phyloP scores from a whole-genome alignment of 2,888 invertebrate genomes.

The Lottia scabra region DNA sequence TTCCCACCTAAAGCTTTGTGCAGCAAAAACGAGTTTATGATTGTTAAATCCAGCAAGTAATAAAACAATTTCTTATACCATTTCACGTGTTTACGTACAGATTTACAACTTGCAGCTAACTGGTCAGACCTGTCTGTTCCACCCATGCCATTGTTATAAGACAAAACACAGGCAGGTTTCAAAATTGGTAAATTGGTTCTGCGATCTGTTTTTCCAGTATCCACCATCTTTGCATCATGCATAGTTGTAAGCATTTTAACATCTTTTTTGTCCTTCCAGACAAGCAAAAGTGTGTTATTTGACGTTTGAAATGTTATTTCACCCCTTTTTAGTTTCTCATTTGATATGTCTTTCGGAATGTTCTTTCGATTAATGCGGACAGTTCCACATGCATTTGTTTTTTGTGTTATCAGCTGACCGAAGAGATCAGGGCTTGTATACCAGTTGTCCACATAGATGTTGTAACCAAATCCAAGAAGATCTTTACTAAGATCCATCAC shows the following conservation, averaged over 20 bases:
- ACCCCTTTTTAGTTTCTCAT: slow-evolving; percentile 1
- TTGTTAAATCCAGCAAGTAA: too few species aligned
- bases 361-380: neutral
- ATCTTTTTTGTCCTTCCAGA: slow-evolving; percentile 4
- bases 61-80: too few species aligned
- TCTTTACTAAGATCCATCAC: too few species aligned
- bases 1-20: too few species aligned
- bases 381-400: slow-evolving; percentile 8
- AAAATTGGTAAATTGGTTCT: neutral
- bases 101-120: too few species aligned
- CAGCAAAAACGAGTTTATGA: too few species aligned
- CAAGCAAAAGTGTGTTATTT: neutral
- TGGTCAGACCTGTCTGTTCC: too few species aligned
- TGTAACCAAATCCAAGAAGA: neutral
- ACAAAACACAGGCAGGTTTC: too few species aligned
- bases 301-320: neutral
- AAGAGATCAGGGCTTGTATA: slow-evolving; percentile 12
- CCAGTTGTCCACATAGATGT: slow-evolving; percentile 8
- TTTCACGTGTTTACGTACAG: too few species aligned
- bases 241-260: slow-evolving; percentile 14
- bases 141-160: too few species aligned
- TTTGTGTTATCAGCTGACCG: neutral
- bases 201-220: neutral
- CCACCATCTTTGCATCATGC: neutral
- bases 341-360: neutral